phyloP scores from a whole-genome alignment of 2,888 invertebrate genomes.

The Tenodera sinensis region DNA sequence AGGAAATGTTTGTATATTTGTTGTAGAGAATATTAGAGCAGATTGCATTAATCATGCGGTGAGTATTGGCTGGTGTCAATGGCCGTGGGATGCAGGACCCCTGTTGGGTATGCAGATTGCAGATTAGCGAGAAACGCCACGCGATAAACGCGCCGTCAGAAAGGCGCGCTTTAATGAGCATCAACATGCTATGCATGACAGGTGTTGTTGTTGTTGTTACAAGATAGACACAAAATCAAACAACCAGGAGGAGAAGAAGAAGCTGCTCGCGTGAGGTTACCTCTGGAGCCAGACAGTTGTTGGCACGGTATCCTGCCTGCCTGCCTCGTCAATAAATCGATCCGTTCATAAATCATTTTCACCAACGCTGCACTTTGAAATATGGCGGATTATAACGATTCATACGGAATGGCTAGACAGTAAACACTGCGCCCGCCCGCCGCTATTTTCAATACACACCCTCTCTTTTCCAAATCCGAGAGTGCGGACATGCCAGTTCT shows the following conservation, averaged over 20 bases:
- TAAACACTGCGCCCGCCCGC: too few species aligned
- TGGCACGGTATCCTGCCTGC: background rate
- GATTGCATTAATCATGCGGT: too few species aligned
- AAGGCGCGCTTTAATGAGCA: background rate
- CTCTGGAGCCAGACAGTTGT: background rate
- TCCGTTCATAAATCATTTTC: background rate
- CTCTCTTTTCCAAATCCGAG: background rate
- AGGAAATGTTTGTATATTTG: too few species aligned
- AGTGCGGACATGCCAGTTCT: background rate
- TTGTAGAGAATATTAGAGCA: too few species aligned
- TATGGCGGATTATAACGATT: background rate
- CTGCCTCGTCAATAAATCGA: background rate
- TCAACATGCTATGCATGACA: background rate
- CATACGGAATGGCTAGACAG: too few species aligned
- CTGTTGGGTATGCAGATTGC: background rate
- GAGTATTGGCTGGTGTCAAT: too few species aligned
- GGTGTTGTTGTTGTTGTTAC: background rate
- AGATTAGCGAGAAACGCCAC: background rate
- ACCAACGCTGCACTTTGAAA: background rate
- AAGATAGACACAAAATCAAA: background rate
- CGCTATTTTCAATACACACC: too few species aligned
- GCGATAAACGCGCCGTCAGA: background rate
- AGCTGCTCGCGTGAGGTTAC: background rate
- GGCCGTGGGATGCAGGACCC: too few species aligned
- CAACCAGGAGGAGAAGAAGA: background rate